These are phyloP conservation scores for Platyrinchus mystaceus DNA, from an alignment of 2,797 vertebrate species.

Conservation along the genomic window DNA sequence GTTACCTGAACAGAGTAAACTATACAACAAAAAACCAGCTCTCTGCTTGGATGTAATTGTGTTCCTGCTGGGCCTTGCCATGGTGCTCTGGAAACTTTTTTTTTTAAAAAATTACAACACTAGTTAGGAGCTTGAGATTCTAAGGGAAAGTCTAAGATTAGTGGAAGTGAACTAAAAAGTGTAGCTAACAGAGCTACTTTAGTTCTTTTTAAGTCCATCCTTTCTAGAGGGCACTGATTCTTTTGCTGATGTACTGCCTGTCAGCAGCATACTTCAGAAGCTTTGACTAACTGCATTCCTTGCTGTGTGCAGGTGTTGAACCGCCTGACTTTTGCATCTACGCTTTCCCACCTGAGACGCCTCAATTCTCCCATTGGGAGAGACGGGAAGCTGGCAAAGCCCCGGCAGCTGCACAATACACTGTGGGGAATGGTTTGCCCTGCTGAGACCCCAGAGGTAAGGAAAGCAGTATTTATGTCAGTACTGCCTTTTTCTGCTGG, in stretches of 20 bases:
- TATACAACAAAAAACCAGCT: not conserved
- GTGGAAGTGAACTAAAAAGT: not conserved
- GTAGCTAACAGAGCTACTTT: not conserved
- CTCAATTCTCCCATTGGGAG: slow-evolving; percentile 96
- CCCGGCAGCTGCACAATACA: slow-evolving; percentile 95
- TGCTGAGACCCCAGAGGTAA: slow-evolving; percentile 97
- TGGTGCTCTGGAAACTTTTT: not conserved
- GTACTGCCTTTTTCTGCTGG: not conserved
- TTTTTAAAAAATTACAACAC: not conserved
- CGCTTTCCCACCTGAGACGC: slow-evolving; percentile 92
- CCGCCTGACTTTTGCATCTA: slow-evolving; percentile 95
- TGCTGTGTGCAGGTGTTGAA: slow-evolving; percentile 86
- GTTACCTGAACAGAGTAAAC: not conserved
- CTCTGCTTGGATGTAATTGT: not conserved
- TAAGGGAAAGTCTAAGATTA: not conserved
- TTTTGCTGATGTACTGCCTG: not conserved
- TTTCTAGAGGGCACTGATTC: not conserved
- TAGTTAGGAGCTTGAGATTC: not conserved
- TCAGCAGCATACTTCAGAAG: not conserved
- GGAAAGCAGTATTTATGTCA: not conserved
- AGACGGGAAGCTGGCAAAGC: slow-evolving; percentile 96
- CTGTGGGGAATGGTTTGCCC: slow-evolving; percentile 99
- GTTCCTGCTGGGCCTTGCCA: not conserved
- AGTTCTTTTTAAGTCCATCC: not conserved
- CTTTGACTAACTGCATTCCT: not conserved